Conservation (phyloP, 2,113 vertebrate species). For the Ceyx margarethae region DNA sequence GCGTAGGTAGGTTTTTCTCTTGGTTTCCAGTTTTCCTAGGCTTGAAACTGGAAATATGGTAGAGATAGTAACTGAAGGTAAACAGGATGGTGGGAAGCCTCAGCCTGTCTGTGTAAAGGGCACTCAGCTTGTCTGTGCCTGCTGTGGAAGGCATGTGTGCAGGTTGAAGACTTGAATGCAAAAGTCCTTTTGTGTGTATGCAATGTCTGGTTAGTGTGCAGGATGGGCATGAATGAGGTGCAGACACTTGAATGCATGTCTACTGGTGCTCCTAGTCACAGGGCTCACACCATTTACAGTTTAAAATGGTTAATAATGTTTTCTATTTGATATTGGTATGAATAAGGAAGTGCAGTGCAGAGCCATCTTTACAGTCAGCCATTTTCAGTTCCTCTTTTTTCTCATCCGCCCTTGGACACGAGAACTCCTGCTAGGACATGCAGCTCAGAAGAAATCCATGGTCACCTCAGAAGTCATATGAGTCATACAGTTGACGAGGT, state of each 20-base stretch:
- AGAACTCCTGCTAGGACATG: neutral
- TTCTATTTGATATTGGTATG: conserved; percentile 40
- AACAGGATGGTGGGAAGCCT: neutral
- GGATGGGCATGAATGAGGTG: neutral
- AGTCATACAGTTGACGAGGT: conserved; percentile 25
- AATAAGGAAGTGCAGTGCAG: conserved; percentile 51
- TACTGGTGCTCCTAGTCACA: neutral
- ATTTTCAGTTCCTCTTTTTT: conserved; percentile 68
- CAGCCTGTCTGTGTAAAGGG: neutral
- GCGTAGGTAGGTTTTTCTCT: accelerated
- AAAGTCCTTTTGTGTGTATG: neutral
- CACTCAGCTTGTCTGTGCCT: neutral
- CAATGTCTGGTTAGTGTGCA: accelerated
- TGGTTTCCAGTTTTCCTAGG: neutral
- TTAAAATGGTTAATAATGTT: conserved; percentile 9
- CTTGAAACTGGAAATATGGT: neutral
- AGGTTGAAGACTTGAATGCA: too few relatives aligned
- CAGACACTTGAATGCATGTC: neutral
- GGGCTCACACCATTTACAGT: neutral
- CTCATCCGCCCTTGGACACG: neutral
- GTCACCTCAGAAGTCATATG: conserved; percentile 19
- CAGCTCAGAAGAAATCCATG: neutral
- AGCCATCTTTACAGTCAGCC: conserved; percentile 66
- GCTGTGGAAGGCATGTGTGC: neutral
- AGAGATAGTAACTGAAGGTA: accelerated